phyloP scores from a whole-genome alignment of 2,888 invertebrate genomes.

The Agrotis ipsilon region DNA sequence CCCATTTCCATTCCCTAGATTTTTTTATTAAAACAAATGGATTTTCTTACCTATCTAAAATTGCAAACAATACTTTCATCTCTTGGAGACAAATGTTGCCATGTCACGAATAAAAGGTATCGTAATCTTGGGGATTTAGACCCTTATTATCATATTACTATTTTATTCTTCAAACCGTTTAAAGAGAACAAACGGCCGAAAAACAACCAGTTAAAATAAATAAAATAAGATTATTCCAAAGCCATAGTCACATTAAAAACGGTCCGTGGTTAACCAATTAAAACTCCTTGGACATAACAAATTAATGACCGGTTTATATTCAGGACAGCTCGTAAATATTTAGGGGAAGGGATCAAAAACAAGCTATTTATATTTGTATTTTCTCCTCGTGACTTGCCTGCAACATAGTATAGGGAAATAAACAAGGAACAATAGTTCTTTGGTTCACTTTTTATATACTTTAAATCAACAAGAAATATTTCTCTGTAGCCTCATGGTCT shows the following conservation, averaged over 20 bases:
- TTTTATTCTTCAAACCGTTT: not conserved
- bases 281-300: slow-evolving; percentile 45
- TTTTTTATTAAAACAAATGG: too few relatives aligned
- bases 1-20: too few relatives aligned
- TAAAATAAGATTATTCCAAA: slow-evolving; percentile 22
- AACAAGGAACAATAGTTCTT: slow-evolving; percentile 43
- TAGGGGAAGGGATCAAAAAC: slow-evolving; percentile 39
- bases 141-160: not conserved
- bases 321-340: slow-evolving; percentile 60
- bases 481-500: slow-evolving; percentile 6
- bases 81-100: not conserved
- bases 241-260: slow-evolving; percentile 35
- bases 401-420: slow-evolving; percentile 24
- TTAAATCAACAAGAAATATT: slow-evolving; percentile 22
- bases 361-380: slow-evolving; percentile 45
- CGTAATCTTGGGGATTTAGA: not conserved
- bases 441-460: slow-evolving; percentile 20
- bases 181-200: slow-evolving; percentile 7
- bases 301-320: slow-evolving; percentile 56
- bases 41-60: too few relatives aligned
- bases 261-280: slow-evolving; percentile 48
- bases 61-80: too few relatives aligned
- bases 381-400: slow-evolving; percentile 43
- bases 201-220: not conserved
- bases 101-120: not conserved